These are phyloP conservation scores for Globicephala melas DNA, from an alignment of 2,113 vertebrate species.

Conservation along the genomic window DNA sequence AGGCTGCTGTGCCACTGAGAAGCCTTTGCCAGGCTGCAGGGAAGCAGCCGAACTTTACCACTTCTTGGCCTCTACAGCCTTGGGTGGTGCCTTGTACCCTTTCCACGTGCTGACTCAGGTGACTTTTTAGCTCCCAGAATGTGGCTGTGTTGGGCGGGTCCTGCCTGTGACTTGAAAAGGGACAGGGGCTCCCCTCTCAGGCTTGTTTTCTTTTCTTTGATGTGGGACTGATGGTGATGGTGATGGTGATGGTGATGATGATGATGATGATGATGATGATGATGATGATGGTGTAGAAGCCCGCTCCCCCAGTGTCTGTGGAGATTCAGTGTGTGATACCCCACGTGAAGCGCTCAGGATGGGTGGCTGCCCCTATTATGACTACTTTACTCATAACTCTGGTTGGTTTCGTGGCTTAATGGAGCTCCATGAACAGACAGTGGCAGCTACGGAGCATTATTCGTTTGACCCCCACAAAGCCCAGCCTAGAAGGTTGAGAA, in stretches of 20 bases:
- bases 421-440: neutral
- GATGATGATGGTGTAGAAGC: no score
- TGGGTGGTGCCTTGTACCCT: neutral
- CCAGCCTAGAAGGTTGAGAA: neutral
- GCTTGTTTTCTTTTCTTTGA: neutral
- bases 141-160: neutral
- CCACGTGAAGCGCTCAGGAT: accelerated
- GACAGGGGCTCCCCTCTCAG: neutral
- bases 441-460: neutral
- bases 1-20: neutral
- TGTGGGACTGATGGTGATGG: no score
- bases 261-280: neutral
- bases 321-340: neutral
- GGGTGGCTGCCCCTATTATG: neutral
- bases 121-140: neutral
- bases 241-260: no score
- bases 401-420: neutral
- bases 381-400: neutral
- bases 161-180: neutral
- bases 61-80: neutral
- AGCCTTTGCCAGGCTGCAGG: neutral
- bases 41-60: neutral
- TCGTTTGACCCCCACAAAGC: neutral
- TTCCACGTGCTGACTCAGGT: neutral
- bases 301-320: neutral